These are phyloP conservation scores for Formica selysi DNA, from an alignment of 1,140 invertebrate species.

Conservation along the genomic window DNA sequence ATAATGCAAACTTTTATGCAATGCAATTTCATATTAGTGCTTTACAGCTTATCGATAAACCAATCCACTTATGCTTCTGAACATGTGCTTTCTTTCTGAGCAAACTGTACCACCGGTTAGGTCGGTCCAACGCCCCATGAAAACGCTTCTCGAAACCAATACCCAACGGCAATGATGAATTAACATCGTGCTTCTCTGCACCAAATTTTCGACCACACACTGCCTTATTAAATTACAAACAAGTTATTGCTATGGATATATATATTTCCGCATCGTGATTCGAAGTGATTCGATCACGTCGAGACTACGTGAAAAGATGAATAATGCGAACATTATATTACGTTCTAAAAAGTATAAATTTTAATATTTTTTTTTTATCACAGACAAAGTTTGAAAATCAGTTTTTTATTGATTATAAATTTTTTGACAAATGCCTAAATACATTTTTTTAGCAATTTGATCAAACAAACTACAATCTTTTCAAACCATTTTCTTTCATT, in stretches of 20 bases:
- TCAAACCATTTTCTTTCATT: not conserved
- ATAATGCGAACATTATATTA: slow-evolving; percentile 17
- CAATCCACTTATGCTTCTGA: slow-evolving; percentile 6
- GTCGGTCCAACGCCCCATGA: slow-evolving; percentile 63
- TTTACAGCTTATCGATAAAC: not conserved
- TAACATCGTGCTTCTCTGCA: slow-evolving; percentile 26
- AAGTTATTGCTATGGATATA: slow-evolving; percentile 23
- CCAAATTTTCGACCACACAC: slow-evolving; percentile 43
- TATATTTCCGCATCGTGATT: slow-evolving; percentile 24
- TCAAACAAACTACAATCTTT: not conserved
- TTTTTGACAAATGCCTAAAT: not conserved
- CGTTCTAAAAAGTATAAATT: not conserved
- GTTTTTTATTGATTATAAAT: not conserved
- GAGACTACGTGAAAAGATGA: slow-evolving; percentile 11
- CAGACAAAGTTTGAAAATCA: not conserved
- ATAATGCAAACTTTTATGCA: slow-evolving; percentile 3
- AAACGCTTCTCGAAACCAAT: slow-evolving; percentile 47
- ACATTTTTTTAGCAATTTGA: not conserved
- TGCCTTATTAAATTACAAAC: slow-evolving; percentile 47
- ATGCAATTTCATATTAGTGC: slow-evolving; percentile 38
- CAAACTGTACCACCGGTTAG: slow-evolving; percentile 70
- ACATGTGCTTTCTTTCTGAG: slow-evolving; percentile 52
- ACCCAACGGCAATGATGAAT: slow-evolving; percentile 66
- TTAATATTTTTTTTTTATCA: not conserved
- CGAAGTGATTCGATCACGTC: slow-evolving; percentile 7